Conservation (phyloP, 2,113 vertebrate species). For the Rutilus rutilus region DNA sequence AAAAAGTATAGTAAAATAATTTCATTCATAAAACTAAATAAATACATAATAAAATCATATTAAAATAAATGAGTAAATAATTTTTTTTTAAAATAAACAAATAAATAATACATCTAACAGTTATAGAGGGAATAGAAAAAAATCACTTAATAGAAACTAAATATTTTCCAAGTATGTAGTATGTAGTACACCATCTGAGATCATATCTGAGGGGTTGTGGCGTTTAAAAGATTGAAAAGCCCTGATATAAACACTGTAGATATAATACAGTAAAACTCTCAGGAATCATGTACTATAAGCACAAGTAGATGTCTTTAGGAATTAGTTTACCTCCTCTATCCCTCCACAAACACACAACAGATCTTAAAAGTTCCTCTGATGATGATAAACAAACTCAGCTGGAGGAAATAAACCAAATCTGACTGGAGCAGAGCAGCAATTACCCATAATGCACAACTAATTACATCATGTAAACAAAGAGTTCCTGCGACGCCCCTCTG, state of each 20-base stretch:
- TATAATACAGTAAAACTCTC: too few relatives aligned
- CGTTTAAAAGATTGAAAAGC: too few relatives aligned
- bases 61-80: too few relatives aligned
- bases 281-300: neutral
- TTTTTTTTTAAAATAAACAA: too few relatives aligned
- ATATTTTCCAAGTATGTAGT: too few relatives aligned
- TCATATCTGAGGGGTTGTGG: neutral
- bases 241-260: too few relatives aligned
- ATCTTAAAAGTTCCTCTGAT: neutral
- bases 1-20: too few relatives aligned
- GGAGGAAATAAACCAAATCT: neutral
- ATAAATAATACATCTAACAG: too few relatives aligned
- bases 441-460: neutral
- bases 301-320: neutral
- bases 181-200: neutral
- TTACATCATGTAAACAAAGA: neutral
- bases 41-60: too few relatives aligned
- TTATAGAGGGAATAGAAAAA: too few relatives aligned
- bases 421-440: neutral
- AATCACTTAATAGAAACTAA: too few relatives aligned
- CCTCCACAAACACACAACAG: neutral
- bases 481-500: neutral
- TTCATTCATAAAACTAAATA: too few relatives aligned
- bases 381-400: slow-evolving; percentile 5
- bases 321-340: neutral